phyloP scores from a whole-genome alignment of 2,113 vertebrate species.

The Sardina pilchardus region DNA sequence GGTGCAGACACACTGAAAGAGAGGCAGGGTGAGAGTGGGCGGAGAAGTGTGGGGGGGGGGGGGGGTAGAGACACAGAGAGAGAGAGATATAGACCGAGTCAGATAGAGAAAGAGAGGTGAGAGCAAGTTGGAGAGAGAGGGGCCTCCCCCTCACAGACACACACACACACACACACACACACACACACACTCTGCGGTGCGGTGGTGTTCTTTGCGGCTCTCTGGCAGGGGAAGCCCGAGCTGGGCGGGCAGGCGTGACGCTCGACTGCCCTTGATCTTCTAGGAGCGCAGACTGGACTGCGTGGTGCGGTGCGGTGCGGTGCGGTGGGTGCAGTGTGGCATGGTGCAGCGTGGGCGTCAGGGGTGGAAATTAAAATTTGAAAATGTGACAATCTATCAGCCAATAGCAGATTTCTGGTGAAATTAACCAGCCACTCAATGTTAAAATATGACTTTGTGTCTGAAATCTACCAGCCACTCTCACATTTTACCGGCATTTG shows the following conservation, averaged over 20 bases:
- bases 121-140: no score
- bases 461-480: no score
- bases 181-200: no score
- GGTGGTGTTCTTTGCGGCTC: no score
- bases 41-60: slow-evolving; percentile 47
- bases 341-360: slow-evolving; percentile 54
- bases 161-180: no score
- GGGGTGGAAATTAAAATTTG: no score
- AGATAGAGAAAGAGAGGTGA: slow-evolving; percentile 9
- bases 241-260: slow-evolving; percentile 61
- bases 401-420: no score
- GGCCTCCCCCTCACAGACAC: slow-evolving; percentile 25
- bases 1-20: slow-evolving; percentile 54
- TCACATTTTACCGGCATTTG: no score
- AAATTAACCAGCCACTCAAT: no score
- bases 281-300: slow-evolving; percentile 38
- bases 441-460: no score
- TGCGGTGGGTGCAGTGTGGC: neutral
- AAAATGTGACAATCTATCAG: no score
- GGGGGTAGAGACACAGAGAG: slow-evolving; percentile 43
- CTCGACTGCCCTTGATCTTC: slow-evolving; percentile 58
- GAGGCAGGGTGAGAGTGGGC: slow-evolving; percentile 43
- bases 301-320: no score
- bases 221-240: slow-evolving; percentile 60
- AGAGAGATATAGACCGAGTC: slow-evolving; percentile 35